Conservation (phyloP, 2,797 vertebrate species). For the Amphiprion clarkii region DNA sequence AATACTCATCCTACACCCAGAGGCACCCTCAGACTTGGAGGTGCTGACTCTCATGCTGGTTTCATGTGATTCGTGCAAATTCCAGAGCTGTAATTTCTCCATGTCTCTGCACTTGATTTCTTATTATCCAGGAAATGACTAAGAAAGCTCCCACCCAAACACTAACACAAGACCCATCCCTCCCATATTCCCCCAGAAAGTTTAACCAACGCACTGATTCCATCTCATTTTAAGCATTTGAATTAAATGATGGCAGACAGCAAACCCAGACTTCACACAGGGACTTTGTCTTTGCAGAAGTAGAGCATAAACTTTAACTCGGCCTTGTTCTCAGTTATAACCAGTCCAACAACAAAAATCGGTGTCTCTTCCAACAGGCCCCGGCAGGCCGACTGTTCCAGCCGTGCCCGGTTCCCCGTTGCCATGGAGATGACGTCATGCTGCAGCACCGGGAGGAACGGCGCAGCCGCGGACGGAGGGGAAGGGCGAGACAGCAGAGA, state of each 20-base stretch:
- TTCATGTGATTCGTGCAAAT: neutral
- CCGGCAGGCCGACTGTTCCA: conserved; percentile 34
- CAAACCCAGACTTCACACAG: neutral
- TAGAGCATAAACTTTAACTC: neutral
- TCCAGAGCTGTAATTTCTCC: conserved; percentile 6
- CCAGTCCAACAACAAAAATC: neutral
- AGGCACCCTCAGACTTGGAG: too few species aligned
- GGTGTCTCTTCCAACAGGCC: neutral
- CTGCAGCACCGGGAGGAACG: conserved; percentile 72
- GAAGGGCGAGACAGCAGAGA: conserved; percentile 37
- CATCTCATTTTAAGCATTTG: neutral
- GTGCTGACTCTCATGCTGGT: too few species aligned
- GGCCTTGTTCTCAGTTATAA: neutral
- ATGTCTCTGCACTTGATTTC: neutral
- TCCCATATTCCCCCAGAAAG: neutral
- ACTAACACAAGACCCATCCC: neutral
- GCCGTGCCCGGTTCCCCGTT: conserved; percentile 68
- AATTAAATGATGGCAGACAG: neutral
- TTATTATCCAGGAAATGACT: conserved; percentile 4
- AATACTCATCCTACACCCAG: too few species aligned
- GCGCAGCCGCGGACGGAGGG: conserved; percentile 57
- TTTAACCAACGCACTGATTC: neutral
- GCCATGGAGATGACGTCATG: conserved; percentile 83
- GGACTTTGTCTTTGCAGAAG: neutral
- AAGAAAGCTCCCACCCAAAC: neutral